Evolutionary conservation across 2,797 vertebrate species (phyloP), one percentile per base, ranked within the genome.

Genomic region (Acropternis orthonyx): DNA sequence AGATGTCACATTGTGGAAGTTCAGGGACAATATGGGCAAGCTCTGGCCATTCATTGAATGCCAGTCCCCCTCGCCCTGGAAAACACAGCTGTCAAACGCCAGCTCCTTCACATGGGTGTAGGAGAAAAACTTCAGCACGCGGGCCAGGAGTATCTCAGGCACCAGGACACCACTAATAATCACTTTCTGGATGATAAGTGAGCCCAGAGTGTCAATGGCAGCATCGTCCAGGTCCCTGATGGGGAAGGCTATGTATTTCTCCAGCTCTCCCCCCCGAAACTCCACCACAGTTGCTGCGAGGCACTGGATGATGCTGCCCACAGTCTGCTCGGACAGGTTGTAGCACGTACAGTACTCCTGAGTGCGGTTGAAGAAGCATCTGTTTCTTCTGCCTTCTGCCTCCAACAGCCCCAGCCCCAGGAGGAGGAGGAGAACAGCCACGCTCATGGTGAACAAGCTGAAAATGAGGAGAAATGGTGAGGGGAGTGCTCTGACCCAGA

Each of bases 321-420:
- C 0, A 0, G 56, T 95, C 27, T 89, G n/a, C 79, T 90, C 7
- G 0, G 93, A 49, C 51, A 95, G 83, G 49, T 30, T 87, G 51
- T 97, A 97, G 94, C 98, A 98, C 74, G 75, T 27, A 24, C 98
- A 98, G 36, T 23, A 85, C 14, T 89, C 74, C 68, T 77, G 23
- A 7, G 75, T 51, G 54, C 69, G 79, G 34, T 75, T 88, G 55
- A 97, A 95, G 63, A 44, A 69, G 39, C 97, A 98, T 1, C 75
- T 71, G 58, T 65, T 39, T 4, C 52, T 41, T 39, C 80, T 82
- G 54, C 93, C 65, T 28, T 94, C 81, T 30, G 77, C 49, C 24
- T 14, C 34, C 48, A 36, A 12, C 67, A 96, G 65, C 39, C 85
- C 78, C 86, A 93, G 86, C 22, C 69, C 51, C 71, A 95, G 81